These are phyloP conservation scores for Etheostoma nigrum DNA, from an alignment of 2,797 vertebrate species.

Conservation along the genomic window DNA sequence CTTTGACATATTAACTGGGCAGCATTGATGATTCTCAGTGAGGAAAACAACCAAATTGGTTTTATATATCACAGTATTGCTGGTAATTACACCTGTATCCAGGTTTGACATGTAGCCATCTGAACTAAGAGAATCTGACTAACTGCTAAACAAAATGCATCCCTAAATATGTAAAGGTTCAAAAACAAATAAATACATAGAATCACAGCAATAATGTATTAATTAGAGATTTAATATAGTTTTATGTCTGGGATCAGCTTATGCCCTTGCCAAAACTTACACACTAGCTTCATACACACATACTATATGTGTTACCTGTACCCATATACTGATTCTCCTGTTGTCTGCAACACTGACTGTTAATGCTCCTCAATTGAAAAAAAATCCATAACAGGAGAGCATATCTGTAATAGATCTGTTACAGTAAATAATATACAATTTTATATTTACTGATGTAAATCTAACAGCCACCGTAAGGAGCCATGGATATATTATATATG, in stretches of 20 bases:
- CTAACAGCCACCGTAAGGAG: constrained; percentile 1
- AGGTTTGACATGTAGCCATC: neutral
- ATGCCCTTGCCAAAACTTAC: neutral
- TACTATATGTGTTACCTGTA: neutral
- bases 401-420: neutral
- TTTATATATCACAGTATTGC: neutral
- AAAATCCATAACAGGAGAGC: neutral
- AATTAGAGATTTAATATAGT: neutral
- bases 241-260: neutral
- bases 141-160: neutral
- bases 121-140: neutral
- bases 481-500: neutral
- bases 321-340: neutral
- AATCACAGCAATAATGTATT: neutral
- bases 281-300: neutral
- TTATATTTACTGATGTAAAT: constrained; percentile 24
- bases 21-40: constrained; percentile 3
- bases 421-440: neutral
- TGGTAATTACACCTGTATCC: neutral
- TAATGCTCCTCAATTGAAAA: neutral
- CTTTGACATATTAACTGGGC: constrained; percentile 25
- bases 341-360: neutral
- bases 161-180: constrained; percentile 6
- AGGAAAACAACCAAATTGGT: neutral
- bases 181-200: neutral